Conservation (phyloP, 2,888 invertebrate genomes). For the Boloria euphrosyne region DNA sequence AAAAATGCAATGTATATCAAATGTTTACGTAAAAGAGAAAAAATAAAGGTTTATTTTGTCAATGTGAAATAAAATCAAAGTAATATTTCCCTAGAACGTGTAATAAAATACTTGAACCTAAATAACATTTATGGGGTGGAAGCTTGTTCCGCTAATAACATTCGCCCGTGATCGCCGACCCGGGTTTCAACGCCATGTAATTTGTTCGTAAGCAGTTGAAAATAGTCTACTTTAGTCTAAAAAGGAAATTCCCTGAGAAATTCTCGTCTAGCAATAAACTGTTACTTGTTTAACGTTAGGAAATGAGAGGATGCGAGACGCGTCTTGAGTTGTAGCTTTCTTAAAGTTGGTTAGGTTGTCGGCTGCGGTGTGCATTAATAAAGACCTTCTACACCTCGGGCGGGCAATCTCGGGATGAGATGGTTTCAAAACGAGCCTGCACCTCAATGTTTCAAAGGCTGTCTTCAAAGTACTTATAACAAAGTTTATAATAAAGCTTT, state of each 20-base stretch:
- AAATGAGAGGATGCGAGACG: conserved; percentile 56
- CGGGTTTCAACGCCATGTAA: conserved; percentile 56
- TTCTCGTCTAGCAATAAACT: conserved; percentile 64
- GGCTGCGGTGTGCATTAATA: conserved; percentile 58
- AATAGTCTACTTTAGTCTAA: conserved; percentile 60
- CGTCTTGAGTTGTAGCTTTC: conserved; percentile 57
- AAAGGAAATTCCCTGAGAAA: conserved; percentile 60
- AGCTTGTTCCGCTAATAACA: conserved; percentile 60
- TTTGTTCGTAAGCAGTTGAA: conserved; percentile 60
- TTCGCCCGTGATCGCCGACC: conserved; percentile 51
- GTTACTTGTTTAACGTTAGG: conserved; percentile 66
- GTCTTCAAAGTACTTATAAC: conserved; percentile 10
- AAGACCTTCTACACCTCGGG: conserved; percentile 49
- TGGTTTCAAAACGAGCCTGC: conserved; percentile 22
- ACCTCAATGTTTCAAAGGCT: conserved; percentile 36
- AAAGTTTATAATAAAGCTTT: conserved; percentile 25
- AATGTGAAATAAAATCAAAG: not conserved
- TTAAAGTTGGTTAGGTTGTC: conserved; percentile 64
- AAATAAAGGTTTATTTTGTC: no score
- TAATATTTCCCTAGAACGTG: not conserved
- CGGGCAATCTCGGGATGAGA: conserved; percentile 51
- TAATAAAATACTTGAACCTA: conserved; percentile 46
- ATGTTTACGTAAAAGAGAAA: no score
- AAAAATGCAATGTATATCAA: no score
- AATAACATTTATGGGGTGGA: conserved; percentile 43